These are phyloP conservation scores for Spinibarbus caldwelli DNA, from an alignment of 2,797 vertebrate genomes.

Conservation along the genomic window DNA sequence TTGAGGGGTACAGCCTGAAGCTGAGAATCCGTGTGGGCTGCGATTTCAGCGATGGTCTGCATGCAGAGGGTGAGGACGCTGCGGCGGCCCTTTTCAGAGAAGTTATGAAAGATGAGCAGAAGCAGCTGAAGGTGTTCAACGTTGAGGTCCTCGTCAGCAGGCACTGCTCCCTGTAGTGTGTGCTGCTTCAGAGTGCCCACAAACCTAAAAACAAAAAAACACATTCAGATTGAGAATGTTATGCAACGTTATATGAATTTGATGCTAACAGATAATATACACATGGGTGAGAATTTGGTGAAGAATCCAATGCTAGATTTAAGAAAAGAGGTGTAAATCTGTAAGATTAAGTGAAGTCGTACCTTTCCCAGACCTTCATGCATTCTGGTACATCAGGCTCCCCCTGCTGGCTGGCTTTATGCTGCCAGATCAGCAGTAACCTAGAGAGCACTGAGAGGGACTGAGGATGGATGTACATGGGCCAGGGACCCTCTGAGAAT, in stretches of 20 bases:
- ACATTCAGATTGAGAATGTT: background rate
- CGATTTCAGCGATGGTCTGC: conserved; percentile 89
- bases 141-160: conserved; percentile 93
- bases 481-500: conserved; percentile 96
- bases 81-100: conserved; percentile 89
- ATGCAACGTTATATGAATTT: background rate
- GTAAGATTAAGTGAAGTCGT: conserved; percentile 36
- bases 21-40: conserved; percentile 85
- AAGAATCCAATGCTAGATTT: background rate
- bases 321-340: background rate
- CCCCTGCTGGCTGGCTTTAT: conserved; percentile 90
- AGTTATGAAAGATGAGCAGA: conserved; percentile 95
- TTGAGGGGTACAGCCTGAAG: conserved; percentile 87
- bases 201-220: conserved; percentile 78
- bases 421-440: conserved; percentile 96
- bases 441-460: conserved; percentile 94
- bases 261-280: background rate
- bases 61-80: conserved; percentile 84
- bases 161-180: conserved; percentile 86
- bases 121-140: conserved; percentile 96
- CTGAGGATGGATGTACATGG: conserved; percentile 95
- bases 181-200: conserved; percentile 93
- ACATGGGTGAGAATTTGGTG: background rate
- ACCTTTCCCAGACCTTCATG: conserved; percentile 99
- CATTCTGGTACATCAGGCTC: conserved; percentile 96